Base-by-base conservation (phyloP, 2,113 vertebrate genomes). In the Amblyornis subalaris region DNA sequence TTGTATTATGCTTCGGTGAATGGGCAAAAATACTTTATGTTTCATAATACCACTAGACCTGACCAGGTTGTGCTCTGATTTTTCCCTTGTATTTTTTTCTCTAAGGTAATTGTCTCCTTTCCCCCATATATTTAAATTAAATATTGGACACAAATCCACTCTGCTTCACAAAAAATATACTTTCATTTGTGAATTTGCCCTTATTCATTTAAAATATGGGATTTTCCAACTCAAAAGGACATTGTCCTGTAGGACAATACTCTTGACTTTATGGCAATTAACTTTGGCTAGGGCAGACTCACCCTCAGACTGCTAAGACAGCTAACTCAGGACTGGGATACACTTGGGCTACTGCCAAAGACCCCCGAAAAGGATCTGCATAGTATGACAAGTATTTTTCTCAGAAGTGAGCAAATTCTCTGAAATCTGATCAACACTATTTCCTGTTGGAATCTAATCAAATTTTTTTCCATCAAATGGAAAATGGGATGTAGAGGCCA, bases 401-500 rank as follows among this genome's bases (percentile, higher is more conserved):
- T 61, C 21, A 53, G 18, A 86, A 73, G 10, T 29, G 17, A 71
- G 29, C 2, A 66, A 90, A 61, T 50, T 22, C 29, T 65, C 75
- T 73, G 40, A 57, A 90, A 70, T 62, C 21, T 44, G 9, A 35
- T 38, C 35, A 53, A n/a, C 2, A 42, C n/a, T 72, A 12, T 71
- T 69, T 78, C 45, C n/a, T 70, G 2, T 35, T n/a, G n/a, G 24
- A 75, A 58, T 42, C 14, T 13, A 16, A 25, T 38, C 26, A 36
- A 44, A 12, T 11, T 58, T 69, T 55, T 78, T 65, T 42, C 54
- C 29, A n/a, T 35, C 33, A 58, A 38, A 48, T 47, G 35, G 36
- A 38, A 38, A 38, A 38, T 42, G 25, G 1, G 22, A 53, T 0
- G 0, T 17, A 80, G 33, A 61, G 13, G 15, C 11, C 35, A 20